Conservation (phyloP, 2,888 invertebrate genomes). For the Caenorhabditis wallacei region DNA sequence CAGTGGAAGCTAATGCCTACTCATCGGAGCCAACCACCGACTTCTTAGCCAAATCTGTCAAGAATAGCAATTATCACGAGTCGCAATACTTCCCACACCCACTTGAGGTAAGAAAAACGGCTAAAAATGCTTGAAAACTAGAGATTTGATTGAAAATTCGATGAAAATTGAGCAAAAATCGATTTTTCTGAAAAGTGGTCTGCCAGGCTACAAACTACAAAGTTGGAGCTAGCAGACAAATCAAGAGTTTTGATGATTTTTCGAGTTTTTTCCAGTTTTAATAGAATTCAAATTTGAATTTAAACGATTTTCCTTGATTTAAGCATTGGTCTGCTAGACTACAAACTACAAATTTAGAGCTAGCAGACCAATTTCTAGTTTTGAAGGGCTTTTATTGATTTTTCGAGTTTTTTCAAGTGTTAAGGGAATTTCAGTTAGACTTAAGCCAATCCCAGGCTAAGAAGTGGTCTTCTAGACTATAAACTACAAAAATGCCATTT, state of each 20-base stretch:
- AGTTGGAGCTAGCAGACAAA: not conserved
- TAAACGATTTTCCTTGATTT: no score
- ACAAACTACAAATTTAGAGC: slow-evolving; percentile 1
- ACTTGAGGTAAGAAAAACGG: slow-evolving; percentile 65
- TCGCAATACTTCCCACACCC: slow-evolving; percentile 65
- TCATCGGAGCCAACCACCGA: slow-evolving; percentile 56
- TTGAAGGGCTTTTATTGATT: not conserved
- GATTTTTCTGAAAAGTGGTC: not conserved
- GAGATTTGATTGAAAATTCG: not conserved
- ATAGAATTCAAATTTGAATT: no score
- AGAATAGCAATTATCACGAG: slow-evolving; percentile 64
- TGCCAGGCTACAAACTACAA: slow-evolving; percentile 8
- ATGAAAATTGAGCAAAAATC: slow-evolving; percentile 2
- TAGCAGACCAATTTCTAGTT: not conserved
- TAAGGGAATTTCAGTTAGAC: no score
- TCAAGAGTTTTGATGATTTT: not conserved
- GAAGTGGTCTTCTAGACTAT: no score
- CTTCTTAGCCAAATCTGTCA: slow-evolving; percentile 67
- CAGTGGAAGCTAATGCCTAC: slow-evolving; percentile 66
- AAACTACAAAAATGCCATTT: not conserved
- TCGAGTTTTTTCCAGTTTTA: not conserved
- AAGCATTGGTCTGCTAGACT: slow-evolving; percentile 3
- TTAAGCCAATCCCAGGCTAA: no score
- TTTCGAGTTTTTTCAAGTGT: not conserved
- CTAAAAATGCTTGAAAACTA: no score